Percentiles rank a stretch among this genome's conserved stretches.
Evolutionary conservation across 2,797 vertebrate species (phyloP).

Genomic region (Leptodactylus fallax): DNA sequence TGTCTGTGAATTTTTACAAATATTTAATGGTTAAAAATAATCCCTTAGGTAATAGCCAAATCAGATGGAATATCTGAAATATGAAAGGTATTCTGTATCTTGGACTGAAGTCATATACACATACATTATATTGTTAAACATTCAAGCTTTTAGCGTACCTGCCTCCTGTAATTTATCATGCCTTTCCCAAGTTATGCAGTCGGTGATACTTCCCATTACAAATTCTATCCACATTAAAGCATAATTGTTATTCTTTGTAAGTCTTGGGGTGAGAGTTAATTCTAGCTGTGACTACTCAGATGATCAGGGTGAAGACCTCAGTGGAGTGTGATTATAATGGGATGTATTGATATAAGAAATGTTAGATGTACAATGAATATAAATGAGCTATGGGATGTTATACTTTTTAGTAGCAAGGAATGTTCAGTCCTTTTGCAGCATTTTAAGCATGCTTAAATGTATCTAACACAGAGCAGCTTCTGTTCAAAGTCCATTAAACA

Average conservation of each 20-base stretch:
- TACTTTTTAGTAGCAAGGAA: slow-evolving; percentile 19
- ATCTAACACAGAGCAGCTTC: slow-evolving; percentile 29
- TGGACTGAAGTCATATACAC: not conserved
- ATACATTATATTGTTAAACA: not conserved
- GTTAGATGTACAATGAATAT: slow-evolving; percentile 51
- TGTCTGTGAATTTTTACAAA: not conserved
- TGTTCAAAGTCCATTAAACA: slow-evolving; percentile 47
- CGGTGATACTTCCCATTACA: slow-evolving; percentile 20
- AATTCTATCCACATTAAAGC: slow-evolving; percentile 43
- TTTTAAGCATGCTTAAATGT: slow-evolving; percentile 39
- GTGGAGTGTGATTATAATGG: slow-evolving; percentile 52
- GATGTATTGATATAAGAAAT: slow-evolving; percentile 55
- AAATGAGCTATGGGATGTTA: slow-evolving; percentile 40
- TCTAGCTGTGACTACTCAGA: slow-evolving; percentile 26
- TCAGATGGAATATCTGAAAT: not conserved
- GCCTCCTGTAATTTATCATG: slow-evolving; percentile 7
- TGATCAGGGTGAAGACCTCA: slow-evolving; percentile 53
- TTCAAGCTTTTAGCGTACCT: not conserved
- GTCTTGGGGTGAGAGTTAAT: slow-evolving; percentile 49
- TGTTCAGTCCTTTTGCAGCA: slow-evolving; percentile 9
- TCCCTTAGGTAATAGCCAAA: not conserved
- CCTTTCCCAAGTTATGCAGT: slow-evolving; percentile 7
- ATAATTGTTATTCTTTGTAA: slow-evolving; percentile 49
- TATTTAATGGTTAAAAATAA: not conserved
- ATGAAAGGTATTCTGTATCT: not conserved